phyloP scores from a whole-genome alignment of 53 echinoderm and acorn worm genomes.

The Arbacia lixula region DNA sequence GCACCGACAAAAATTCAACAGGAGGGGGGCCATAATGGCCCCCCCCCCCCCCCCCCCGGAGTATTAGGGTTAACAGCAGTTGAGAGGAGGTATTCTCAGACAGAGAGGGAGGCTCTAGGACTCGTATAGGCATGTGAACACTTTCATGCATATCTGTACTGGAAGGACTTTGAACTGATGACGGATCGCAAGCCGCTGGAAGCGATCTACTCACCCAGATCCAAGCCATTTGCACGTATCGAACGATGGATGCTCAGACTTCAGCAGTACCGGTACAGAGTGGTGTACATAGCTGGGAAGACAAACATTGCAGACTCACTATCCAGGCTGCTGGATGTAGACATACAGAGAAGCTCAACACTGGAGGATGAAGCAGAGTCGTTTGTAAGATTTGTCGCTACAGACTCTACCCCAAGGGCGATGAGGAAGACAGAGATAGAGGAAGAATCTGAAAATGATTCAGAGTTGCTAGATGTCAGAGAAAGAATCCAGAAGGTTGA shows the following conservation, averaged over 20 bases:
- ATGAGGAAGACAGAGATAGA: neutral
- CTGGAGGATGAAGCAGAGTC: neutral
- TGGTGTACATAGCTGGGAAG: neutral
- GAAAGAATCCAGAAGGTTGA: too few species aligned
- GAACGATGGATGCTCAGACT: neutral
- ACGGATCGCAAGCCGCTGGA: neutral
- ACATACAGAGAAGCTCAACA: neutral
- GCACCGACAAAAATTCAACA: too few species aligned
- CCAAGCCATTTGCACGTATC: neutral
- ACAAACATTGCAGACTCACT: constrained; percentile 13
- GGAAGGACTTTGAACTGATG: neutral
- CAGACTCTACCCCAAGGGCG: neutral
- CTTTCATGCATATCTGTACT: neutral
- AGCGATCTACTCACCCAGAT: neutral
- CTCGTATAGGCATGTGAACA: constrained; percentile 11
- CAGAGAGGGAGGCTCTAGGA: neutral
- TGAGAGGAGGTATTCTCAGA: neutral
- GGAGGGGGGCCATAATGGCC: too few species aligned
- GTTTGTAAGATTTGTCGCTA: neutral
- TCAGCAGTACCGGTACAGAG: neutral
- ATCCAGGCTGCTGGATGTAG: neutral
- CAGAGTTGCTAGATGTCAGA: too few species aligned
- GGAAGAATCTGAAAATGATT: neutral
- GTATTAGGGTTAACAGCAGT: too few species aligned
- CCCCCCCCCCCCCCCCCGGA: too few species aligned